phyloP scores from a whole-genome alignment of 2,113 vertebrate genomes.

The Poicephalus meyeri region DNA sequence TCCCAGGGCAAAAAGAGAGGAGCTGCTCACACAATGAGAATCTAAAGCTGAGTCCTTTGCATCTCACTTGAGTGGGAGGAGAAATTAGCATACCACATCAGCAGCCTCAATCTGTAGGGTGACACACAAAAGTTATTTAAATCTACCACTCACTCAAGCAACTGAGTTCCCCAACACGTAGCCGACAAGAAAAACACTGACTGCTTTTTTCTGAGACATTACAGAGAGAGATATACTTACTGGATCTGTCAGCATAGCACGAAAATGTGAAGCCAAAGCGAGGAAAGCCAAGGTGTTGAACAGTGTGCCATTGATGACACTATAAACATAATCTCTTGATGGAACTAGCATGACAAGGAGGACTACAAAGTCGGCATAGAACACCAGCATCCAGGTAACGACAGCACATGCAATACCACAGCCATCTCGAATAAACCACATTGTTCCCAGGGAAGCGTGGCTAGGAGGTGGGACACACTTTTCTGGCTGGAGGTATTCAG shows the following conservation, averaged over 20 bases:
- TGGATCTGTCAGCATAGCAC: constrained; percentile 97
- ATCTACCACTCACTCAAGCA: not conserved
- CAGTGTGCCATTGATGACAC: constrained; percentile 87
- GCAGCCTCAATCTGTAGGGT: constrained; percentile 3
- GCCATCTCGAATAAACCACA: constrained; percentile 98
- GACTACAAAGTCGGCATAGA: constrained; percentile 98
- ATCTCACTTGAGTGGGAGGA: not conserved
- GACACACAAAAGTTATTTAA: constrained; percentile 13
- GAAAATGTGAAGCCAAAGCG: constrained; percentile 92
- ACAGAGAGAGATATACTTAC: constrained; percentile 79
- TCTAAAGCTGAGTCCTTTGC: not conserved
- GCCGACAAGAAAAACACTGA: constrained; percentile 5
- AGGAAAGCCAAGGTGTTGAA: constrained; percentile 94
- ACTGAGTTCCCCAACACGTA: constrained; percentile 19
- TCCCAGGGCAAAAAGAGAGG: not conserved
- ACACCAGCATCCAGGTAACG: constrained; percentile 95
- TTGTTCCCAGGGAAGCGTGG: constrained; percentile 74
- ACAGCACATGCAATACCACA: constrained; percentile 94
- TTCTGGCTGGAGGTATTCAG: constrained; percentile 92
- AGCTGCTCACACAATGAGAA: not conserved
- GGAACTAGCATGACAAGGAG: constrained; percentile 95
- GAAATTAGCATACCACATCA: constrained; percentile 17
- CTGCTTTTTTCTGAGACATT: not conserved
- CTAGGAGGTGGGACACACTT: constrained; percentile 89
- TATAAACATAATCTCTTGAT: constrained; percentile 86